Percentiles rank a stretch among this genome's conserved stretches.
These are phyloP conservation scores for Diglossa cyanea DNA, from an alignment of 2,797 vertebrate genomes.

Conservation along the genomic window DNA sequence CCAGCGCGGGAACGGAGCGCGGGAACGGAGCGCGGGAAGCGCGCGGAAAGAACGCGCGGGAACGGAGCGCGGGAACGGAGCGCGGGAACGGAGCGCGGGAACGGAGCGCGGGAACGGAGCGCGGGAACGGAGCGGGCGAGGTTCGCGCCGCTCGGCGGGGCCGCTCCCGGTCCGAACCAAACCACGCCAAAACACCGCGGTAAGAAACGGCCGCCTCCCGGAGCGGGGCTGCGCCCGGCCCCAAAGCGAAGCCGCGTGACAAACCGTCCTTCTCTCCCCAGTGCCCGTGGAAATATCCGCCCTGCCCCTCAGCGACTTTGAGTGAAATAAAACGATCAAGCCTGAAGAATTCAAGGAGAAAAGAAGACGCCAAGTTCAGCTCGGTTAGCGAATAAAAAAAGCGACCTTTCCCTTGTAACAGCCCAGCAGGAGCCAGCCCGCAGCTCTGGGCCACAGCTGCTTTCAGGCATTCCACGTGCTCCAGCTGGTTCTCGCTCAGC, in stretches of 20 bases:
- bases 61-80: not conserved
- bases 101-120: not conserved
- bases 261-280: no score
- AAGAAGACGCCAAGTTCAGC: not conserved
- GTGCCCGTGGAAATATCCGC: no score
- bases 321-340: not conserved
- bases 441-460: not conserved
- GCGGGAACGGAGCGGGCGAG: not conserved
- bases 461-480: rapidly evolving
- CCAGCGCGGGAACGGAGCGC: no score
- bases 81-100: no score
- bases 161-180: not conserved
- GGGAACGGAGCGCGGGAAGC: no score
- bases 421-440: rapidly evolving
- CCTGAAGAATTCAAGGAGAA: not conserved
- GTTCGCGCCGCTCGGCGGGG: not conserved
- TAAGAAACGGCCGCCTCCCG: no score
- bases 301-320: no score
- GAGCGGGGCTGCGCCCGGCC: no score
- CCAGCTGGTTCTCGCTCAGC: not conserved
- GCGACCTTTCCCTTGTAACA: rapidly evolving
- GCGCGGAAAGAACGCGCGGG: no score
- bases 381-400: not conserved
- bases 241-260: rapidly evolving
- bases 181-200: not conserved